These are phyloP conservation scores for Halocynthia roretzi DNA, from an alignment of 23 tunicate species.

Conservation along the genomic window DNA sequence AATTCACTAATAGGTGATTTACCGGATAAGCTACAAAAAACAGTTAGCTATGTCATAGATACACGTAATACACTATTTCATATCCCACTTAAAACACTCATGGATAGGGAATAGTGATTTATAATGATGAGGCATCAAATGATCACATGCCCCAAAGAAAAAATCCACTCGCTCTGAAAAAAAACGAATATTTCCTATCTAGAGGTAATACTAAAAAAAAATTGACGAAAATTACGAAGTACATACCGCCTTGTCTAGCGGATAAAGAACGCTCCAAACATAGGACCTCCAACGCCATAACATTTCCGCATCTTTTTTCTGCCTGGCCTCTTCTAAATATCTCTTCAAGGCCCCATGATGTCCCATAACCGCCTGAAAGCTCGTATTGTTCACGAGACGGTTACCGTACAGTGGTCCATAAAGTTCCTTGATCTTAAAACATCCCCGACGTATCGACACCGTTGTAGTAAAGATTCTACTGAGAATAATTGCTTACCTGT, in stretches of 20 bases:
- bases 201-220: too few relatives aligned
- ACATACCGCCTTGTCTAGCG: slow-evolving; percentile 63
- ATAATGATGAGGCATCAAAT: too few relatives aligned
- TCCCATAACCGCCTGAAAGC: slow-evolving; percentile 55
- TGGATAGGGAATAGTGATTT: too few relatives aligned
- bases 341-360: slow-evolving; percentile 28
- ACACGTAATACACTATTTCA: too few relatives aligned
- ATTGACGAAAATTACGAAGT: neutral
- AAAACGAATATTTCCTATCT: too few relatives aligned
- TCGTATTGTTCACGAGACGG: slow-evolving; percentile 52
- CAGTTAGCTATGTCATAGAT: too few relatives aligned
- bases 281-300: slow-evolving; percentile 59
- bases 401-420: slow-evolving; percentile 90
- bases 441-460: neutral
- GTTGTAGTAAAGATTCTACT: neutral
- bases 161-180: too few relatives aligned
- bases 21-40: too few relatives aligned
- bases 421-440: slow-evolving; percentile 41
- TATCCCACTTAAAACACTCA: too few relatives aligned
- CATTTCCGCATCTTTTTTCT: slow-evolving; percentile 64
- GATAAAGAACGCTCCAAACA: slow-evolving; percentile 48
- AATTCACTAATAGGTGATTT: too few relatives aligned
- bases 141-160: too few relatives aligned
- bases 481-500: slow-evolving; percentile 27
- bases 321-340: slow-evolving; percentile 54